Evolutionary conservation across 2,113 vertebrate species (phyloP), one percentile per base, ranked within the genome.

Genomic region (Zingel zingel): DNA sequence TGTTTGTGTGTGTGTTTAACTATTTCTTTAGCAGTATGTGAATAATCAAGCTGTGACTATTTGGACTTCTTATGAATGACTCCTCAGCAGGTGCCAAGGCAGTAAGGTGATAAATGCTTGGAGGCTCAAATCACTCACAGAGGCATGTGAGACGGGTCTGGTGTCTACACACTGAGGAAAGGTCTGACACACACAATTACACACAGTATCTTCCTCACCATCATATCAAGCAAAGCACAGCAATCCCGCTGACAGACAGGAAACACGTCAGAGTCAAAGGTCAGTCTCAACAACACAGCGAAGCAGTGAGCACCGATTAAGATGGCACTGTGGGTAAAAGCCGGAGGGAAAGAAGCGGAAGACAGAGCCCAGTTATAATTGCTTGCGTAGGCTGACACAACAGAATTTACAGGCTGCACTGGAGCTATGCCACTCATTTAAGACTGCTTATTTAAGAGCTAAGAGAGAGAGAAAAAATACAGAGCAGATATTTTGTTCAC

Each of bases 381-480:
- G 89, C 90, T 87, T 74, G 94, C 87, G 91, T 94, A 91, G 93
- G 94, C 91, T 92, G 90, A 94, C 87, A 91, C 86, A 91, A 95
- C 77, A 92, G 92, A 94, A 94, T 94, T 93, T 89, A 93, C 81
- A 71, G 86, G 77, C 83, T 53, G 61, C 59, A 3, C 71, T 92
- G 87, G 87, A 91, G 51, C 51, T 67, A 74, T 15, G 80, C 86
- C 84, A 79, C 89, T 91, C 85, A 87, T 91, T 92, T 94, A 88
- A 86, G 72, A 76, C 8, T 85, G 84, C 80, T 93, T 84, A 87
- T 94, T 94, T 90, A 91, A 92, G 86, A 84, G 83, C 77, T 56
- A n/a, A 58, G 45, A 69, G 83, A 57, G 58, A 27, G 74, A 50
- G 56, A 64, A 82, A 82, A 88, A 84, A 76, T n/a, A 85, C 59